Evolutionary conservation across 2,113 vertebrate species (phyloP).

Genomic region (Oryzias javanicus): DNA sequence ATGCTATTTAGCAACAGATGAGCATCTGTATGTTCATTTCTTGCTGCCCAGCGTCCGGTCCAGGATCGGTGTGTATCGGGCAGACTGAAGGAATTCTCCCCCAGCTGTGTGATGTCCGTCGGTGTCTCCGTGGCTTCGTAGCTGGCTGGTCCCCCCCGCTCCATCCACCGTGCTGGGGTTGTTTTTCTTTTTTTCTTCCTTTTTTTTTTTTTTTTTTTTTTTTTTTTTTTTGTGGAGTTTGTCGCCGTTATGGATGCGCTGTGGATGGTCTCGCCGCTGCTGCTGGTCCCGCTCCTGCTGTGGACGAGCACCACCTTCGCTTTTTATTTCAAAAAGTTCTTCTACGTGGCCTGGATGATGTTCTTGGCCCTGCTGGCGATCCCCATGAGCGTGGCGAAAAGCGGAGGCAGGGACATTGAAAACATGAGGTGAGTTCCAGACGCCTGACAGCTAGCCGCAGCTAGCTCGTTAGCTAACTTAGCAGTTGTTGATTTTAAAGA

Average conservation of each 20-base stretch:
- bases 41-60: neutral
- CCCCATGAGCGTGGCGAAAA: slow-evolving; percentile 81
- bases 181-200: too few species aligned
- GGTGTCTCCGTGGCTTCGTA: slow-evolving; percentile 26
- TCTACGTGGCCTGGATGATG: slow-evolving; percentile 86
- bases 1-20: slow-evolving; percentile 71
- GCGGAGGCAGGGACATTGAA: slow-evolving; percentile 87
- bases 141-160: slow-evolving; percentile 6
- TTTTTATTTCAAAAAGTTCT: slow-evolving; percentile 83
- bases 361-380: slow-evolving; percentile 68
- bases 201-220: too few species aligned
- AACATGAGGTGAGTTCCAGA: slow-evolving; percentile 87
- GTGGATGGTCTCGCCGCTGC: slow-evolving; percentile 75
- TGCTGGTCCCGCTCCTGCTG: slow-evolving; percentile 76
- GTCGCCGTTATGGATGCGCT: slow-evolving; percentile 69
- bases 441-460: slow-evolving; percentile 42
- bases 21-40: slow-evolving; percentile 28
- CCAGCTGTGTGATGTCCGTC: slow-evolving; percentile 43
- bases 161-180: slow-evolving; percentile 13
- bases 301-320: slow-evolving; percentile 80
- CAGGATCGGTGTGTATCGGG: neutral
- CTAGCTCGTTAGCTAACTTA: slow-evolving; percentile 53
- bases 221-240: slow-evolving; percentile 9
- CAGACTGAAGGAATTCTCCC: neutral
- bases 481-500: slow-evolving; percentile 21